Evolutionary conservation across 2,888 invertebrate species (phyloP), one percentile per base, ranked within the genome.

Genomic region (Apamea crenata): DNA sequence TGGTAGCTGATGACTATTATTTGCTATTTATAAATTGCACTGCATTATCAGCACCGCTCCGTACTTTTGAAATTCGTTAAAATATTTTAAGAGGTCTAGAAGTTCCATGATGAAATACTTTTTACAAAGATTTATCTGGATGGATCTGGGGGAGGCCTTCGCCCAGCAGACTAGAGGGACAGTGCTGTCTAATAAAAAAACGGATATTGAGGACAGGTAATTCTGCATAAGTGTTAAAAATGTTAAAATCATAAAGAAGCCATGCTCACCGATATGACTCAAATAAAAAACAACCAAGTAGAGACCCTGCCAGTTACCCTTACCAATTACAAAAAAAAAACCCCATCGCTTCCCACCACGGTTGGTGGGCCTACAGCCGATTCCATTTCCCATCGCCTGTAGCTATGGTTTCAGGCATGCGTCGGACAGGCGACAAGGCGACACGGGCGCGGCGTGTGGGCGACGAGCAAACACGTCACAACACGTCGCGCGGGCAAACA

Each of bases 381-480:
- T 72, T 72, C 63, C 65, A 59, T 86, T 84, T 80, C 44, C 44
- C 65, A 67, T 40, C 25, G 67, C 44, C 50, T 53, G 68, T 36
- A 47, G 40, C 47, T 40, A 69, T 40, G 32, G 68, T 67, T 74
- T 65, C 87, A 63, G 63, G 71, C 67, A 71, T 85, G 85, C 74
- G 85, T 69, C 36, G 71, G 82, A 86, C 81, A 84, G 78, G 71
- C 66, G 78, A 78, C 83, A 77, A 71, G 73, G 83, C 44, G 74
- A 78, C 74, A 80, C 75, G 69, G 53, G 67, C 79, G 71, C 65
- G 77, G 71, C 72, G 86, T 86, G 87, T 85, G 72, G 80, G 56
- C 72, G 72, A 74, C 81, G 77, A 65, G 87, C 87, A 89, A 88
- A 89, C 90, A 90, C 80, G 89, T 89, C 89, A 80, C 73, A 84